These are phyloP conservation scores for Sapayoa aenigma DNA, from an alignment of 2,113 vertebrate genomes.

Conservation along the genomic window DNA sequence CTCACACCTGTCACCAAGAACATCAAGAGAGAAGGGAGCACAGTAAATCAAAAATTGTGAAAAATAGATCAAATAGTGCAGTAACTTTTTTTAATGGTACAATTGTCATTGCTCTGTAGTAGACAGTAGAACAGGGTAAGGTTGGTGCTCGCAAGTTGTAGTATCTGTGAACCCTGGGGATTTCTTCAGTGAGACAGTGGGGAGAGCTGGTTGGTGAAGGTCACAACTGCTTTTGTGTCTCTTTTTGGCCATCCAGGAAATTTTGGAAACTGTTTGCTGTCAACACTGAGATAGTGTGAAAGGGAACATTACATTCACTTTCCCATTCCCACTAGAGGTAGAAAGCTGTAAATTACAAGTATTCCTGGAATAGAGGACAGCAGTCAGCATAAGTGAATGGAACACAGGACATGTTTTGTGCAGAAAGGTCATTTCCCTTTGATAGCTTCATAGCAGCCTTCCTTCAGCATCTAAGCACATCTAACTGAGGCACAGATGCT, in stretches of 20 bases:
- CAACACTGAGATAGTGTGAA: not conserved
- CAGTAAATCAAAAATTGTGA: not conserved
- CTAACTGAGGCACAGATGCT: not conserved
- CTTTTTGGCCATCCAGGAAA: not conserved
- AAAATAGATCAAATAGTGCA: not conserved
- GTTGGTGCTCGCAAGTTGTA: not conserved
- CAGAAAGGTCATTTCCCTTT: not conserved
- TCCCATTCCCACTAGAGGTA: not conserved
- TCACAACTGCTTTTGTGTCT: not conserved
- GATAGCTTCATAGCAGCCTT: not conserved
- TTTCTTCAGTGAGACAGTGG: not conserved
- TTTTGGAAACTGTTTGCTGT: not conserved
- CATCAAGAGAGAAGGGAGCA: not conserved
- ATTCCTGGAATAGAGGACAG: not conserved
- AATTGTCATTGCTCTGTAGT: not conserved
- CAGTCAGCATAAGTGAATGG: not conserved
- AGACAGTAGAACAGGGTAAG: not conserved
- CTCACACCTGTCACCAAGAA: not conserved
- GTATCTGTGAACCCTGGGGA: not conserved
- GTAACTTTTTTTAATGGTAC: too few relatives aligned
- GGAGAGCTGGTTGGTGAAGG: not conserved
- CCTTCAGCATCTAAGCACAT: not conserved
- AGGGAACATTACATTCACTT: not conserved
- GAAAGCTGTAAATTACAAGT: not conserved
- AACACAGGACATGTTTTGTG: not conserved